Evolutionary conservation across 2,888 invertebrate genomes (phyloP).

Genomic region (Pherbina coryleti): DNA sequence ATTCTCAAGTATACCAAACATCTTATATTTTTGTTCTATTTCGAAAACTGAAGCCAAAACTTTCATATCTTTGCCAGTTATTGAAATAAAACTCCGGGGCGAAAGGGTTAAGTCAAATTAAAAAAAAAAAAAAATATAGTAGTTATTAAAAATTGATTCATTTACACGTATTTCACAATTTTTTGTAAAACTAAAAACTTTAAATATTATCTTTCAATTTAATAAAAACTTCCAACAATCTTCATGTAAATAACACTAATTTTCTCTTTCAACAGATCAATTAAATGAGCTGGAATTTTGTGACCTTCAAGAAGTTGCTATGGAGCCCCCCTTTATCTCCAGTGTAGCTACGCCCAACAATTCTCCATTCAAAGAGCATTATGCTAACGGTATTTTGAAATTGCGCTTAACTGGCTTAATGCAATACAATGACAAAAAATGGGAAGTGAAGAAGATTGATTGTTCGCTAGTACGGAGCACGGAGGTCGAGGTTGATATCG

Average conservation of each 20-base stretch:
- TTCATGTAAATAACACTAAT: not conserved
- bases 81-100: no score
- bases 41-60: no score
- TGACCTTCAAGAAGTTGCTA: conserved; percentile 62
- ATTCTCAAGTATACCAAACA: no score
- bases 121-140: no score
- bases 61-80: no score
- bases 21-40: no score
- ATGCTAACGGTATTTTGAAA: conserved; percentile 55
- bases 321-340: conserved; percentile 53
- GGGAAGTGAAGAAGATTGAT: conserved; percentile 59
- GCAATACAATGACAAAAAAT: conserved; percentile 57
- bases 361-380: conserved; percentile 59
- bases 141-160: no score
- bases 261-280: conserved; percentile 42
- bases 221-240: no score
- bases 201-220: no score
- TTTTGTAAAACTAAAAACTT: no score
- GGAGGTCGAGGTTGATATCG: conserved; percentile 62
- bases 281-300: conserved; percentile 58
- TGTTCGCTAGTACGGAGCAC: conserved; percentile 54
- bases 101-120: no score
- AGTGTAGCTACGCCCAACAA: conserved; percentile 46
- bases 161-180: no score
- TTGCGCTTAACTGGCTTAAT: conserved; percentile 57